Evolutionary conservation across 2,113 vertebrate species (phyloP), one percentile per base, ranked within the genome.

Genomic region (Speoplatyrhinus poulsoni): DNA sequence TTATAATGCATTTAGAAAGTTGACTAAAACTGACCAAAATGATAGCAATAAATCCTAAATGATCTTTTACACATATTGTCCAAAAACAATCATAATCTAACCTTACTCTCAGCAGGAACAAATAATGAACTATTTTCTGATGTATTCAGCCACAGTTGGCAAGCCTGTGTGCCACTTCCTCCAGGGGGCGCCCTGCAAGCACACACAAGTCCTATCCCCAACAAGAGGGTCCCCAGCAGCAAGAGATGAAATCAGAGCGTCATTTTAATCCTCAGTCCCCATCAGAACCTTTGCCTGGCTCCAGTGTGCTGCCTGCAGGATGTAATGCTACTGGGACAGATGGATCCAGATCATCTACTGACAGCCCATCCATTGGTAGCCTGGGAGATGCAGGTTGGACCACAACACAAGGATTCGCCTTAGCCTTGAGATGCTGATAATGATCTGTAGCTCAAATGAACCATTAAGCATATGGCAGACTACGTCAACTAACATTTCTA

Each of bases 311-410:
- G 47, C 54, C 79, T 1, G 36, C 52, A 12, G 69, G 58, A 54
- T 62, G 26, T 0, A 62, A 33, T 61, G 54, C 78, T 0, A 6
- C 65, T 0, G 70, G 81, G 0, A 85, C 90, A 4, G 79, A 88
- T 1, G 77, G 78, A 3, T 63, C 72, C 47, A 91, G 91, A 65
- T 94, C 94, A 6, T 95, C 93, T 0, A 93, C 88, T 0, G 95
- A 94, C 55, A 94, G 92, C 77, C 90, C 89, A 6, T 93, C 93
- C 53, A 26, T 91, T 1, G 88, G 90, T 80, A 97, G 95, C 83
- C 77, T 87, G 0, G 92, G 93, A 48, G 94, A 96, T 1, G 49
- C 70, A 36, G 95, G 97, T 98, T 60, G 71, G 87, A 64, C 15
- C 12, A 33, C n/a, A 48, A 4, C 65, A 58, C 9, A 41, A 26